phyloP scores from a whole-genome alignment of 2,797 vertebrate species.

The Todus mexicanus region DNA sequence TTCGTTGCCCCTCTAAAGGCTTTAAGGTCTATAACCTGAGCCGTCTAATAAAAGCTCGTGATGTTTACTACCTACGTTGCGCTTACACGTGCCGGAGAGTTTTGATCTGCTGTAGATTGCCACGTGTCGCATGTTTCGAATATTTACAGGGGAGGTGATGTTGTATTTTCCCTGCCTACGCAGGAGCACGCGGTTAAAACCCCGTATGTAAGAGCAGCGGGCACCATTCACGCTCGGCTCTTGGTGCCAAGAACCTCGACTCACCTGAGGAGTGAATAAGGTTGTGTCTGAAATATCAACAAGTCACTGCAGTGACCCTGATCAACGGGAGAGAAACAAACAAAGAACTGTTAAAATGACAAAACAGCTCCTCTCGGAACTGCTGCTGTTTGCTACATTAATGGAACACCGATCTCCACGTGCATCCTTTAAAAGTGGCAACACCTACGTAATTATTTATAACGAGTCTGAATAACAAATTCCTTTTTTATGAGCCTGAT shows the following conservation, averaged over 20 bases:
- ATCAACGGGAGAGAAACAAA: neutral
- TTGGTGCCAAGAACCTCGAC: neutral
- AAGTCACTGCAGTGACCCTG: conserved; percentile 90
- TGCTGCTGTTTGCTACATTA: neutral
- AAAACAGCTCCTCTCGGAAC: neutral
- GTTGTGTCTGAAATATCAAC: conserved; percentile 91
- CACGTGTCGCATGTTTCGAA: neutral
- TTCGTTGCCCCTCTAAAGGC: too few relatives aligned
- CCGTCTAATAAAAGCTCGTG: too few relatives aligned
- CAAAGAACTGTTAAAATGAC: neutral
- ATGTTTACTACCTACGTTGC: neutral
- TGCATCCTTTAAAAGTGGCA: neutral
- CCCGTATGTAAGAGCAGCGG: accelerated
- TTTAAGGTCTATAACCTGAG: too few relatives aligned
- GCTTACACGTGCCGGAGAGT: neutral
- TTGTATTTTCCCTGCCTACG: neutral
- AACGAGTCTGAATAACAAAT: too few relatives aligned
- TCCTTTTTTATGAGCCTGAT: neutral
- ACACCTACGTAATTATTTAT: too few relatives aligned
- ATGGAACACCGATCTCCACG: neutral
- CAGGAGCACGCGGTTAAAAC: neutral
- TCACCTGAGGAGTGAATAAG: conserved; percentile 90
- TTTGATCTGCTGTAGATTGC: neutral
- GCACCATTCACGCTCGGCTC: neutral
- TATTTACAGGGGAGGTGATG: neutral